Evolutionary conservation across 2,888 invertebrate species (phyloP).

Genomic region (Diachrysia chrysitis): DNA sequence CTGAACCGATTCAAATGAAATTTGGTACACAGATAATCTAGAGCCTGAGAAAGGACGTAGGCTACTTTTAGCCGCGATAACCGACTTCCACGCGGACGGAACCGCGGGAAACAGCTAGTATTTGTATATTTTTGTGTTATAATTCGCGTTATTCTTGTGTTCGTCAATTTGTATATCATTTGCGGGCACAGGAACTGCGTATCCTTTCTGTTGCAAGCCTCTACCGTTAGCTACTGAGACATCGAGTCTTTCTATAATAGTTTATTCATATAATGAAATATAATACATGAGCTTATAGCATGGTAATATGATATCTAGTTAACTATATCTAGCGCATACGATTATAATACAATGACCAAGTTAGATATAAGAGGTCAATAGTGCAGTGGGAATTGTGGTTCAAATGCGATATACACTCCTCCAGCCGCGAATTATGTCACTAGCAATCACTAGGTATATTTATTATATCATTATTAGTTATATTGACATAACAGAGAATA

Average conservation of each 20-base stretch:
- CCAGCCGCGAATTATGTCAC: constrained; percentile 3
- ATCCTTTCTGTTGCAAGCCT: no score
- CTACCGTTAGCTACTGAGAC: background rate
- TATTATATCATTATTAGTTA: background rate
- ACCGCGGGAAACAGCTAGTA: no score
- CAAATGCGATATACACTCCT: constrained; percentile 26
- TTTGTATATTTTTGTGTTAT: no score
- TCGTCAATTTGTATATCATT: no score
- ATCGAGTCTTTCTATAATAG: no score
- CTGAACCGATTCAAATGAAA: no score
- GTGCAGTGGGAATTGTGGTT: constrained; percentile 64
- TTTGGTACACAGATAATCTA: no score
- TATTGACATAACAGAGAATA: background rate
- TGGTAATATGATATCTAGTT: background rate
- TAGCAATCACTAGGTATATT: background rate
- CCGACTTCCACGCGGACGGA: no score
- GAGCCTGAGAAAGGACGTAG: no score
- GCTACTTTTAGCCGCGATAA: no score
- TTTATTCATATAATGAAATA: no score
- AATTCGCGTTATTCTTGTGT: no score
- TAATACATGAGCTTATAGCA: background rate
- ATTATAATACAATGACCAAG: constrained; percentile 28
- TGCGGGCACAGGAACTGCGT: background rate
- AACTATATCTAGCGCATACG: background rate
- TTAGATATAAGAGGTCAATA: constrained; percentile 66